Evolutionary conservation across 2,113 vertebrate genomes (phyloP), one percentile per base, ranked within the genome.

Genomic region (Clarias macrocephalus): DNA sequence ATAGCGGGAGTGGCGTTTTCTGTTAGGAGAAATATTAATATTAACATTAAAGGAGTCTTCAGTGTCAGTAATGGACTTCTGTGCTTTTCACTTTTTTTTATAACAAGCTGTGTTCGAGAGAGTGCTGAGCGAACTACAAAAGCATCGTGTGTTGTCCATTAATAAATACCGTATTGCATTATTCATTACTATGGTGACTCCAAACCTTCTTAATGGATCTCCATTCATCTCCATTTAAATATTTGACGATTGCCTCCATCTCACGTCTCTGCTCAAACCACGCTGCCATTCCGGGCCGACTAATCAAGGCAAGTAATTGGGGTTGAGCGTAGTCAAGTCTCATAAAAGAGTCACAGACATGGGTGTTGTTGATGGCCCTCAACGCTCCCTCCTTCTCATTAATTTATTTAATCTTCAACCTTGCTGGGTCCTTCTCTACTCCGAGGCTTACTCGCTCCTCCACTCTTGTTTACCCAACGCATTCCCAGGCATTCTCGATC

Each of bases 341-440:
- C 42, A 86, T 84, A 62, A 72, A 68, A 91, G 86, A 66, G 28
- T 88, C 37, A 62, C 73, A 56, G 75, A 79, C 89, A 48, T 16
- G 7, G 75, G 80, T 75, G 82, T 84, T 87, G 82, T 75, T 83
- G 73, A 75, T 75, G 83, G 82, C 62, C 73, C 80, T 84, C 83
- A 62, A 42, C 87, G 33, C 84, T 62, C 59, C 88, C 77, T 89
- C 85, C 81, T 42, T 88, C 88, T 84, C 88, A 86, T 93, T 93
- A 89, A 89, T 93, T 87, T 79, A 73, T 88, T 90, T 92, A 92
- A 92, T 92, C 89, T 92, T 60, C 82, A 88, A 90, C 91, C 92
- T 93, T 89, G 77, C 85, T 72, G 73, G 75, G 73, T 88, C 85
- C 48, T 82, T 86, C 90, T 86, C 88, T 79, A 85, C 90, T 86